Evolutionary conservation across 2,888 invertebrate species (phyloP).

Genomic region (Rutpela maculata): DNA sequence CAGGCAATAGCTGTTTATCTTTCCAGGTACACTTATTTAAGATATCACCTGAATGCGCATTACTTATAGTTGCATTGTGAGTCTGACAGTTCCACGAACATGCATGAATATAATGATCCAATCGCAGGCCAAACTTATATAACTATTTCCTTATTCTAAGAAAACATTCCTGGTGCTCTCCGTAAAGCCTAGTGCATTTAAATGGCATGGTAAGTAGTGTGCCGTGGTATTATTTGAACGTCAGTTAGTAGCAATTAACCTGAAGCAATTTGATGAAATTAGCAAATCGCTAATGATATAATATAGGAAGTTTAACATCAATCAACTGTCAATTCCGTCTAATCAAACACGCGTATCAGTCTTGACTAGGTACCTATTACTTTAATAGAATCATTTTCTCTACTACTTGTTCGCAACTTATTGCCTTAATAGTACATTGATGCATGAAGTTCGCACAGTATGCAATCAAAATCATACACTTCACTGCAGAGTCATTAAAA

Average conservation of each 20-base stretch:
- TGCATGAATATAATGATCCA: constrained; percentile 48
- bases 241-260: constrained; percentile 17
- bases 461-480: background rate
- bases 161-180: background rate
- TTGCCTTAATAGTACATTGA: background rate
- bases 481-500: no score
- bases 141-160: constrained; percentile 11
- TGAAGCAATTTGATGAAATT: constrained; percentile 2
- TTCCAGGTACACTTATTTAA: constrained; percentile 65
- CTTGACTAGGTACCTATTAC: background rate
- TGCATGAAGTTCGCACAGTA: background rate
- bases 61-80: constrained; percentile 60
- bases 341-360: background rate
- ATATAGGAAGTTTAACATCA: constrained; percentile 15
- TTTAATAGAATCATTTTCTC: constrained; percentile 9
- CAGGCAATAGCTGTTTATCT: constrained; percentile 63
- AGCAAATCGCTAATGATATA: constrained; percentile 8
- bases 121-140: constrained; percentile 28
- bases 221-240: constrained; percentile 10
- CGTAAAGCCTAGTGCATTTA: background rate
- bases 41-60: constrained; percentile 66
- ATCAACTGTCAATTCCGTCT: constrained; percentile 15
- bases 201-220: background rate
- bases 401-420: background rate
- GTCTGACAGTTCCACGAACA: constrained; percentile 46